Base-by-base conservation (phyloP, 2,113 vertebrate species). In the Eubucco bourcierii region DNA sequence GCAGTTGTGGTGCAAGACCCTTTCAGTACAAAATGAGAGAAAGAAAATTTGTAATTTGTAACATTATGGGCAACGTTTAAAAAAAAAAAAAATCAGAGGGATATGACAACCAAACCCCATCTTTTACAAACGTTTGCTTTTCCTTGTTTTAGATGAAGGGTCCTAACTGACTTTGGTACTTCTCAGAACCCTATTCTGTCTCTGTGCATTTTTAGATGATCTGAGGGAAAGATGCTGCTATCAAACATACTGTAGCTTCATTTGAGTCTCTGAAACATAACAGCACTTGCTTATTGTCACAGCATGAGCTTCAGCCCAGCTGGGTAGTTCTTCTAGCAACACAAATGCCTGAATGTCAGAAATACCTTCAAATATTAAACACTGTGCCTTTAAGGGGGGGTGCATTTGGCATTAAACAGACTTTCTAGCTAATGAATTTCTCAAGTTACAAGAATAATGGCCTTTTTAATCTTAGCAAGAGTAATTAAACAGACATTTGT, bases 401-500 rank as follows among this genome's bases (percentile, higher is more conserved):
- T 90, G 61, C 87, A 70, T 97, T 97, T 97, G 95, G 91, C 93
- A 91, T 97, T 97, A 97, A 97, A 93, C 93, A 97, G 94, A 90
- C 80, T 97, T 97, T 97, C 86, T 93, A 97, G 96, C 95, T 97
- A 97, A 98, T 97, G 97, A 97, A 97, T 97, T 97, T 97, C 96
- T 97, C 90, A 94, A 97, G 93, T 98, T 97, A 96, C 93, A 97
- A 97, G 97, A 97, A 98, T 97, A 98, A 98, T 97, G 97, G 93
- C 95, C 95, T 97, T 98, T 98, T 97, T 97, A 98, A 98, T 98
- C 96, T 97, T 97, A 97, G 96, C 95, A 96, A 96, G 95, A 98
- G 96, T 98, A 98, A 98, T 98, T 98, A 98, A 98, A 97, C 91
- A 97, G 97, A 97, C 96, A 96, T 98, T 98, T 97, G 95, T 98